These are phyloP conservation scores for Petaurus breviceps DNA, from an alignment of 2,113 vertebrate species.

Conservation along the genomic window DNA sequence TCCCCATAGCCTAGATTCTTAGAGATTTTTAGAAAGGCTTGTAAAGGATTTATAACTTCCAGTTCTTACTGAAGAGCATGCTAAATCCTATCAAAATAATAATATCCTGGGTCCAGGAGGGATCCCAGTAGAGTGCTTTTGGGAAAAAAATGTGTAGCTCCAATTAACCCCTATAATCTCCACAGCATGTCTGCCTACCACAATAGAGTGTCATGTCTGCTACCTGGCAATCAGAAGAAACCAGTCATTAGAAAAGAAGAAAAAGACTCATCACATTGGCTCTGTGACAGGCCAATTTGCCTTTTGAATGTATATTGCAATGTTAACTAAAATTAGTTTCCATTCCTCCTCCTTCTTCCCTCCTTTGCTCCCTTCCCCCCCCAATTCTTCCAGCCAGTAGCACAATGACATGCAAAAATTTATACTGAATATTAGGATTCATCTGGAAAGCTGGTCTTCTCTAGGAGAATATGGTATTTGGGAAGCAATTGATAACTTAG, in stretches of 20 bases:
- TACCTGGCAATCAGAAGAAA: background rate
- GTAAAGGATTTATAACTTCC: background rate
- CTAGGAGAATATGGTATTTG: background rate
- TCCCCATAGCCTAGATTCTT: background rate
- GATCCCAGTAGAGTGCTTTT: background rate
- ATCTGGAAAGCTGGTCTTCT: background rate
- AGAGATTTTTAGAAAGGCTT: background rate
- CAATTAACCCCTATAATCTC: slow-evolving; percentile 17
- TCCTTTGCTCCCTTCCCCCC: background rate
- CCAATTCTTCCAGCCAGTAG: background rate
- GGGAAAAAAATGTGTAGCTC: background rate
- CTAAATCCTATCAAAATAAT: background rate
- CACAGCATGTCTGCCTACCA: background rate
- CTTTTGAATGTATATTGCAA: slow-evolving; percentile 3
- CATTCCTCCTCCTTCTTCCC: background rate
- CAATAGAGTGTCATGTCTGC: background rate
- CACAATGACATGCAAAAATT: background rate
- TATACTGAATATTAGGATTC: background rate
- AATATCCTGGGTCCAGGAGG: background rate
- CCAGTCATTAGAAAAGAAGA: slow-evolving; percentile 37
- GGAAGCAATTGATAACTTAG: background rate
- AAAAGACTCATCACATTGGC: background rate
- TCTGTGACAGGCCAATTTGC: background rate
- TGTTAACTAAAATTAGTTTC: background rate
- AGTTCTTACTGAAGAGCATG: background rate